phyloP scores from a whole-genome alignment of 2,113 vertebrate genomes.

The Zosterops japonicus region DNA sequence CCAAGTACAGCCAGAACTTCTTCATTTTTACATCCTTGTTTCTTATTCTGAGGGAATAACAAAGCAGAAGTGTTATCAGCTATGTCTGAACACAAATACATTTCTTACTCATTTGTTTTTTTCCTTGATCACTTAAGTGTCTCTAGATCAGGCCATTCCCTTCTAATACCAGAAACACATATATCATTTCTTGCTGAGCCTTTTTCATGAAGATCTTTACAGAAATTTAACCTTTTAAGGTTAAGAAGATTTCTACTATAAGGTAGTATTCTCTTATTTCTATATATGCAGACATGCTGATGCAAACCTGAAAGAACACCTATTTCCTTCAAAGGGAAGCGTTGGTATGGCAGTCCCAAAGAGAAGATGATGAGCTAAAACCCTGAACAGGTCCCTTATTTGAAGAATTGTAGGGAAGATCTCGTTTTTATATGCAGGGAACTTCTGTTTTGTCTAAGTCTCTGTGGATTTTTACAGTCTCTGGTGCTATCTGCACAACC shows the following conservation, averaged over 20 bases:
- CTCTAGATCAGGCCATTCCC: not conserved
- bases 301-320: not conserved
- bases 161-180: not conserved
- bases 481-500: not conserved
- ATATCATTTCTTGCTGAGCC: not conserved
- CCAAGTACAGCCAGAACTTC: conserved; percentile 96
- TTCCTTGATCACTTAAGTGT: not conserved
- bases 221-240: not conserved
- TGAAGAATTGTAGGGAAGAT: not conserved
- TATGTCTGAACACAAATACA: not conserved
- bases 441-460: not conserved
- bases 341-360: not conserved
- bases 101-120: not conserved
- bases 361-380: not conserved
- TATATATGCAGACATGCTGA: not conserved
- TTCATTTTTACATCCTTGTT: conserved; percentile 95
- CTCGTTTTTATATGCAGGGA: not conserved
- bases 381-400: not conserved
- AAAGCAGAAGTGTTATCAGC: not conserved
- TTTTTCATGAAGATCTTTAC: not conserved
- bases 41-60: conserved; percentile 83
- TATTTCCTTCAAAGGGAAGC: not conserved
- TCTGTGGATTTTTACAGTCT: not conserved
- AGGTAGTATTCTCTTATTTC: not conserved
- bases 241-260: not conserved